Conservation (phyloP, 2,888 invertebrate species). For the Napeogenes inachia region DNA sequence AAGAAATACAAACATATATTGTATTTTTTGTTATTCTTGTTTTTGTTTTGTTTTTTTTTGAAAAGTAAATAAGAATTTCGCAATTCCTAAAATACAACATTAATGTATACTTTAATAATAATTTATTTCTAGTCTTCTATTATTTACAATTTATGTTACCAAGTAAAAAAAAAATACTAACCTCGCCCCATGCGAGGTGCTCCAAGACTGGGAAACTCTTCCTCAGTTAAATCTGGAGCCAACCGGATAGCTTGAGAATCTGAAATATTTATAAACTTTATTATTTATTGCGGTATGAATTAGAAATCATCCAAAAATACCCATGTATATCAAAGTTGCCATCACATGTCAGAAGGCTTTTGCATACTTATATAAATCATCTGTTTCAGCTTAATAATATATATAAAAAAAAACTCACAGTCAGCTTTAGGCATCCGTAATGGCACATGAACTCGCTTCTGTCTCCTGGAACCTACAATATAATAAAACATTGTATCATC, state of each 20-base stretch:
- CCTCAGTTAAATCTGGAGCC: slow-evolving; percentile 51
- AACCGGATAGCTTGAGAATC: slow-evolving; percentile 41
- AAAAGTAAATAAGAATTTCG: too few species aligned
- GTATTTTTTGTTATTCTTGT: slow-evolving; percentile 16
- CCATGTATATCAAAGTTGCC: too few species aligned
- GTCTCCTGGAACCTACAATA: slow-evolving; percentile 32
- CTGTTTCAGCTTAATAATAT: neutral
- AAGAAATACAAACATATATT: slow-evolving; percentile 4
- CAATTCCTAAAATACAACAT: too few species aligned
- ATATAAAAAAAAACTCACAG: slow-evolving; percentile 41
- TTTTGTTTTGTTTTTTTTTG: neutral
- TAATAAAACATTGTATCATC: too few species aligned
- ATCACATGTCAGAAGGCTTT: too few species aligned
- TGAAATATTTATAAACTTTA: slow-evolving; percentile 26
- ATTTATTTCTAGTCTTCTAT: too few species aligned
- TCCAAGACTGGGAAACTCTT: slow-evolving; percentile 45
- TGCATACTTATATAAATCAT: too few species aligned
- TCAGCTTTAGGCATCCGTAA: slow-evolving; percentile 52
- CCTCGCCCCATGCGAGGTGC: slow-evolving; percentile 43
- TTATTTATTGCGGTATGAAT: neutral
- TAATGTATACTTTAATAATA: too few species aligned
- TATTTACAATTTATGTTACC: too few species aligned
- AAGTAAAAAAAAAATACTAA: slow-evolving; percentile 19
- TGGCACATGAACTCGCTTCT: slow-evolving; percentile 39
- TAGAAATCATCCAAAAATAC: too few species aligned